Evolutionary conservation across 2,797 vertebrate genomes (phyloP), one percentile per base, ranked within the genome.

Genomic region (Myripristis jacobus): DNA sequence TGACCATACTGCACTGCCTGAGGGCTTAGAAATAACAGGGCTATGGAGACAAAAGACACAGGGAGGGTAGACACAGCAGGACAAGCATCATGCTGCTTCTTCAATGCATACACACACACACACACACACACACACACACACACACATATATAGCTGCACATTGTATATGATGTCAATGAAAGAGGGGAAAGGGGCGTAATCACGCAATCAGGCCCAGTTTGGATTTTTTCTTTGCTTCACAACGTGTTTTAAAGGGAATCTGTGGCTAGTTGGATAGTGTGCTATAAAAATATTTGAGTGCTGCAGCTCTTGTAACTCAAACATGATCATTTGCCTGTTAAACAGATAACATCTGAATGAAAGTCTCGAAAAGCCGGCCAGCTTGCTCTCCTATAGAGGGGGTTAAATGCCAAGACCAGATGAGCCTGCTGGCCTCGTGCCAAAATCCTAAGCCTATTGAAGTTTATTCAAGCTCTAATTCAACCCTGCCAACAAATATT

Each of bases 401-500:
- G 70, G 79, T 83, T 86, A 84, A 81, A 82, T 64, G 63, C 67
- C 73, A 83, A 41, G 54, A 21, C 55, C 24, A 65, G 61, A 77
- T 67, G 70, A 77, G 48, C 64, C 48, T 44, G 16, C 27, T 79
- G 83, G 80, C 77, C 62, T 63, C 3, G 15, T 0, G 79, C 71
- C 86, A 84, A 76, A 70, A 85, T 77, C 72, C 36, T 50, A 63
- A 71, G 54, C 54, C 76, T 81, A 70, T 67, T 86, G 65, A 89
- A 70, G 78, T 84, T 82, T 83, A 85, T 86, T 83, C 63, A 83
- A 81, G 81, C 64, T 78, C 47, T 75, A 73, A 82, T 79, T 87
- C 50, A 80, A 77, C 61, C 0, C 64, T 73, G 70, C 75, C 74
- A 85, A 83, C 60, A 84, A 77, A 85, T 85, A 81, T 83, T 84